Evolutionary conservation across 2,113 vertebrate species (phyloP), one percentile per base, ranked within the genome.

Genomic region (Etheostoma cragini): DNA sequence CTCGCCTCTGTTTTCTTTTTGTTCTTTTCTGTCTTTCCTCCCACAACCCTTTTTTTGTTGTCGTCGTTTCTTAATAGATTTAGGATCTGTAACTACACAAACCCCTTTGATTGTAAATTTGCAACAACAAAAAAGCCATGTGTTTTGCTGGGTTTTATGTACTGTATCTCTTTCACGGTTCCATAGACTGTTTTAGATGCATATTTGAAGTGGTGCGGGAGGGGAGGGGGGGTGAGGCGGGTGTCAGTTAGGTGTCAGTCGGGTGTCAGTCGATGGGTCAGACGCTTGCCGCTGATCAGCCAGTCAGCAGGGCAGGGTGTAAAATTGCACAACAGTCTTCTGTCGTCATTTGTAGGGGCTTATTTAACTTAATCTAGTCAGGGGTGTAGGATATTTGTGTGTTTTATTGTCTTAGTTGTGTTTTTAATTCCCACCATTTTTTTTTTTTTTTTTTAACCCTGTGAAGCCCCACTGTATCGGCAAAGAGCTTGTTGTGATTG

Each of bases 231-330:
- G 53, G 13, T 63, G 35, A n/a, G n/a, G n/a, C n/a, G n/a, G n/a
- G n/a, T n/a, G n/a, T n/a, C n/a, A n/a, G n/a, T n/a, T n/a, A n/a
- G n/a, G n/a, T n/a, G n/a, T n/a, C n/a, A n/a, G n/a, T 26, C 26
- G 64, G 47, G 65, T 46, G 47, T 81, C 52, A 45, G 70, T 84
- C 12, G 45, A 77, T 62, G 68, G 72, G 50, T 78, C 50, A 3
- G 81, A 75, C 73, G 85, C 35, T 84, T 69, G 87, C 84, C 24
- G 74, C 94, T 94, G 92, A 95, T 94, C 90, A 90, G 81, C 92
- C 91, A 94, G 21, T 94, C 92, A 92, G 93, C 69, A 84, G 80
- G 88, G 91, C 90, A 54, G 87, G 87, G 88, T 82, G 85, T 45
- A n/a, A 75, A 85, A 84, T 89, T 89, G 87, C 86, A 88, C 85